A percentile compares a stretch with the other conserved stretches of the same genome.
These are phyloP conservation scores for Semnopithecus entellus DNA, from an alignment of 2,113 vertebrate genomes.

Conservation along the genomic window DNA sequence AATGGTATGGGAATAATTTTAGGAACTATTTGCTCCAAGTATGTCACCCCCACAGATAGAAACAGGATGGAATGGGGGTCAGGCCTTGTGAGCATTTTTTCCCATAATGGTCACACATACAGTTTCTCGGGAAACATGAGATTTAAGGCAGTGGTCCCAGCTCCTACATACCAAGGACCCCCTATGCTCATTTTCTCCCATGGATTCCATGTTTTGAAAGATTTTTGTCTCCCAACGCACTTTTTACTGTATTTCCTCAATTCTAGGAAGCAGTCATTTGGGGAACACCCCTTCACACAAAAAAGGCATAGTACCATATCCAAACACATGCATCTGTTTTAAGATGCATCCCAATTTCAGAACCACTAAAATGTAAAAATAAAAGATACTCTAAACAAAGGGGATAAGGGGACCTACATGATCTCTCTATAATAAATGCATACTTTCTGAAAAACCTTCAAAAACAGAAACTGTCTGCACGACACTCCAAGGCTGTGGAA, in stretches of 20 bases:
- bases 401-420: neutral
- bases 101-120: accelerated
- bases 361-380: neutral
- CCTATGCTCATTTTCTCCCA: neutral
- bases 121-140: neutral
- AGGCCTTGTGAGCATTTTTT: neutral
- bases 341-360: neutral
- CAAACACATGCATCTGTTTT: neutral
- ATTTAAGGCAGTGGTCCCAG: neutral
- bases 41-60: neutral
- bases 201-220: neutral
- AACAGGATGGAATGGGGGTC: accelerated
- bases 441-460: neutral
- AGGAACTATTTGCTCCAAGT: neutral
- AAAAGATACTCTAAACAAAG: neutral
- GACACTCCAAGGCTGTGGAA: neutral
- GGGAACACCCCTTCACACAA: neutral
- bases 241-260: neutral
- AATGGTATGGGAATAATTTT: neutral
- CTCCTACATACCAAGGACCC: neutral
- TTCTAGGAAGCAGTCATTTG: neutral
- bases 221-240: neutral
- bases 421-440: neutral
- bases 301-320: neutral
- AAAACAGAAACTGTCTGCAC: neutral